Evolutionary conservation across 1,140 invertebrate species (phyloP).

Genomic region (Pseudomyrmex concolor): DNA sequence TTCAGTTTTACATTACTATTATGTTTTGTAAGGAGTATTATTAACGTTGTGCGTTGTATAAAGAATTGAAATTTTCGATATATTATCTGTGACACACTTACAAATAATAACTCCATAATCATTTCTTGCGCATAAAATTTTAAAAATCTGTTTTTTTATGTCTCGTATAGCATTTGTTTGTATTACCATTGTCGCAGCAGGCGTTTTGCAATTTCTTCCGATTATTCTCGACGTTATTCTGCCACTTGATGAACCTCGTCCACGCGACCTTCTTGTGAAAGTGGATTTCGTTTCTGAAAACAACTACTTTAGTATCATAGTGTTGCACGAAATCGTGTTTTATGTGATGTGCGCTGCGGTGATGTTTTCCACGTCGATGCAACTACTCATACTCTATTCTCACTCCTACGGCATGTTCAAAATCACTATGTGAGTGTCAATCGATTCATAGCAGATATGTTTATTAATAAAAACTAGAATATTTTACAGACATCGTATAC

Average conservation of each 20-base stretch:
- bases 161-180: too few species aligned
- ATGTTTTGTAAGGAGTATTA: too few species aligned
- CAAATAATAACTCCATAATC: too few species aligned
- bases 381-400: not conserved
- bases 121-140: too few species aligned
- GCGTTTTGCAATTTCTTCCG: not conserved
- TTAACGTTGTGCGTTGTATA: too few species aligned
- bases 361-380: not conserved
- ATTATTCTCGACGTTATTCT: constrained; percentile 8
- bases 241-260: not conserved
- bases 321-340: not conserved
- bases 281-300: constrained; percentile 57
- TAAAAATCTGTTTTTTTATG: too few species aligned
- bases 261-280: not conserved
- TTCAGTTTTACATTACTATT: too few species aligned
- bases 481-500: not conserved
- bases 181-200: too few species aligned
- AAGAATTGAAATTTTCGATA: too few species aligned
- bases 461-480: not conserved
- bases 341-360: not conserved
- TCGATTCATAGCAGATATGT: not conserved
- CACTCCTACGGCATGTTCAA: not conserved
- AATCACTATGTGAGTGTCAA: not conserved
- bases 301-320: not conserved
- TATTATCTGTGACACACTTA: too few species aligned